phyloP scores from a whole-genome alignment of 1,140 invertebrate genomes.

The Ips nitidus region DNA sequence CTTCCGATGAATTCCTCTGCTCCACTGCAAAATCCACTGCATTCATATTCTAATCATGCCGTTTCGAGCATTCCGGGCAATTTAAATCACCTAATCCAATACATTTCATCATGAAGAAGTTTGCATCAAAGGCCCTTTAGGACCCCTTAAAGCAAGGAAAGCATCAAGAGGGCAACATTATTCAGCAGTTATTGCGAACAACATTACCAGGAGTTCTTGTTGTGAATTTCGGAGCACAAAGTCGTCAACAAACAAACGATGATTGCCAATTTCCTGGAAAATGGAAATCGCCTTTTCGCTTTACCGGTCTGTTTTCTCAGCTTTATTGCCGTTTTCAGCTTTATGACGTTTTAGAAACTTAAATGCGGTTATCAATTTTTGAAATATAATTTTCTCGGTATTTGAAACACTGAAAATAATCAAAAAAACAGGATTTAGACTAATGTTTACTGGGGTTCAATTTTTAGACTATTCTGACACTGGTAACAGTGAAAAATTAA shows the following conservation, averaged over 20 bases:
- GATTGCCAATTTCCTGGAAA: conserved; percentile 35
- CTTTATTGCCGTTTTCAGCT: conserved; percentile 18
- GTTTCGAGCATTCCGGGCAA: background rate
- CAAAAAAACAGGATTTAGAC: too few relatives aligned
- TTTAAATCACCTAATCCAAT: background rate
- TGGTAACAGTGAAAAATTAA: too few relatives aligned
- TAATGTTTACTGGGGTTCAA: too few relatives aligned
- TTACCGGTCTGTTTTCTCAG: conserved; percentile 15
- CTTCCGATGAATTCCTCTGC: too few relatives aligned
- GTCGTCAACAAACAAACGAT: conserved; percentile 32
- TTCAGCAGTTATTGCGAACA: conserved; percentile 13
- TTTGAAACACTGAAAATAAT: too few relatives aligned
- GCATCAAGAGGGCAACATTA: conserved; percentile 18
- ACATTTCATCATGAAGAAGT: background rate
- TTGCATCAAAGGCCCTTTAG: background rate
- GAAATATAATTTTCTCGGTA: too few relatives aligned
- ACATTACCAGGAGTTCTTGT: conserved; percentile 5
- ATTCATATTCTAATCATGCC: background rate
- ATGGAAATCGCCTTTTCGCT: conserved; percentile 28
- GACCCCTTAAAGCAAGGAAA: conserved; percentile 3
- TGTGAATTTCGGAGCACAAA: conserved; percentile 13
- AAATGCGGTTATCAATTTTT: background rate
- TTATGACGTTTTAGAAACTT: conserved; percentile 1
- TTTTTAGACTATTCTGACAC: too few relatives aligned
- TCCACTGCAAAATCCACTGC: too few relatives aligned